Base-by-base conservation (phyloP, 2,888 invertebrate species). In the Lepeophtheirus nordmannii region DNA sequence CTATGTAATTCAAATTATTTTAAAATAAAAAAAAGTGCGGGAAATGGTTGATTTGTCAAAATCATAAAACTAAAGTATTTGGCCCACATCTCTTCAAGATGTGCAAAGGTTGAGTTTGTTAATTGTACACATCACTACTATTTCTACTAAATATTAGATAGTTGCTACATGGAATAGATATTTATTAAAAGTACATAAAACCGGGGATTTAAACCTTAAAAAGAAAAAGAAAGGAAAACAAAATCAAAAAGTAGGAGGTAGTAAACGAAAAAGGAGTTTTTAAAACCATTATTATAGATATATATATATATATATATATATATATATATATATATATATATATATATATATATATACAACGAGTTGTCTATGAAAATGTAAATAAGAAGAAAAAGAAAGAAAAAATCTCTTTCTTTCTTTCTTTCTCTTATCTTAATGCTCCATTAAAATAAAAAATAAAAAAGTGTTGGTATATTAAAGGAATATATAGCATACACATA, bases 341-440 rank as follows among this genome's bases (percentile, higher is more conserved):
- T 46, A 46, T 46, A 8, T 17, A n/a, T 46, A 14, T 46, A 14
- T 46, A 14, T 46, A 14, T 46, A 8, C n/a, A n/a, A n/a, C n/a
- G n/a, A n/a, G n/a, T n/a, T n/a, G n/a, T n/a, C n/a, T 46, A 17
- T 46, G 53, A 46, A 46, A 46, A 46, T 46, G 53, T 46, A 46
- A 46, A 46, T 46, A 46, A 17, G 2, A 46, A 46, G 9, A 58
- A 9, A 22, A 58, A 22, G 9, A n/a, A n/a, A n/a, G n/a, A n/a
- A n/a, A n/a, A n/a, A n/a, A n/a, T n/a, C n/a, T n/a, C n/a, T 58
- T 10, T 58, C 20, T 58, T 58, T 22, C 17, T 53, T 9, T 23
- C 9, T 10, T 58, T 20, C 22, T 23, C 23, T 58, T 58, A 58
- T 58, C 22, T 22, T 20, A 23, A 23, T 58, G 58, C 1, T 58